Base-by-base conservation (phyloP, 37 sponge, comb jelly and placozoan species). In the Theonella swinhoei region DNA sequence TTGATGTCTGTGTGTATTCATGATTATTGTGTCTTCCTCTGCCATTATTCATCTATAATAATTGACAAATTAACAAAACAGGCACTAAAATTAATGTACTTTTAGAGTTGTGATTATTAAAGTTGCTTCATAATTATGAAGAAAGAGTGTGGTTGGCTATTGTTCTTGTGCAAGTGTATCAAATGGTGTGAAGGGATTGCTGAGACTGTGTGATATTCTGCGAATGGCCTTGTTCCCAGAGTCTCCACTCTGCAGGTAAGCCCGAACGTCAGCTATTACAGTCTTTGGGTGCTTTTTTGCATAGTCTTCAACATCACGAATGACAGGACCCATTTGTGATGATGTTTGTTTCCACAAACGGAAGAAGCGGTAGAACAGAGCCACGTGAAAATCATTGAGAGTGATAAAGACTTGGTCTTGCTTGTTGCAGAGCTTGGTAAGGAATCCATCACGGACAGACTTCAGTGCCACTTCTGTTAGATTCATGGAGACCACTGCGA, bases 401-500 rank as follows among this genome's bases (percentile, higher is more conserved):
- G 94, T 93, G 1, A 73, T 66, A 66, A 94, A 77, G 3, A 94
- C 92, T 58, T 92, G 89, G 30, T 91, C 92, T 32, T 80, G 60
- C 42, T 82, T 74, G 43, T 86, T 91, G 88, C 95, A 94, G 30
- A 81, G 67, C 70, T 84, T 89, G 29, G 87, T 77, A 42, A 95
- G 76, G 64, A 17, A 60, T 14, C 90, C 95, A 8, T 89, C 89
- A 42, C 86, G 54, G 47, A 97, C 80, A 31, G 93, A 79, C 0
- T 30, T 32, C 64, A 97, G 67, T 0, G 93, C 82, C 2, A 90
- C 70, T 32, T 80, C 78, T 11, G 98, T 91, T 38, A 95, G 42
- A 64, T 89, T 87, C 41, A 97, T 82, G 7, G 95, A 89, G 26
- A 97, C 82, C 2, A 80, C 93, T 78, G 93, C 92, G 39, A 97